Conservation (phyloP, 2,113 vertebrate species). For the Rhipidura dahli region DNA sequence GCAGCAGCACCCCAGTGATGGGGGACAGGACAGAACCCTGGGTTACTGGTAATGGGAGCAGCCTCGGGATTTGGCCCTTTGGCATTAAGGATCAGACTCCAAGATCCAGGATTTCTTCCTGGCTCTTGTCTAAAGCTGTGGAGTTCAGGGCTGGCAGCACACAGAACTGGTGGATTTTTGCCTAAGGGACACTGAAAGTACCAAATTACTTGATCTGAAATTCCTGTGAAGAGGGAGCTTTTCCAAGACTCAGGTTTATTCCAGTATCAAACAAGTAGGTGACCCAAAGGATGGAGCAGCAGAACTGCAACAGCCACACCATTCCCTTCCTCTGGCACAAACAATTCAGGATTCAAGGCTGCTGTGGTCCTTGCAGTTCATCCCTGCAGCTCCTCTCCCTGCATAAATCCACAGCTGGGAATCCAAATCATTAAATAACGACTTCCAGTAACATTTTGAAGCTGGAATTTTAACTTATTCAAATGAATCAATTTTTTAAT, state of each 20-base stretch:
- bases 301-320: background rate
- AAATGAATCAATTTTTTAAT: background rate
- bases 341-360: background rate
- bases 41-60: fast-evolving
- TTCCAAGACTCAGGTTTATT: background rate
- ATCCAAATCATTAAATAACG: background rate
- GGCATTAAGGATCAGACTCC: fast-evolving
- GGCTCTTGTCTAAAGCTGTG: background rate
- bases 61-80: background rate
- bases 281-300: background rate
- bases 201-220: background rate
- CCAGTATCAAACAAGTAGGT: background rate
- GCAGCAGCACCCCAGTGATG: background rate
- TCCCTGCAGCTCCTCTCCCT: background rate
- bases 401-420: background rate
- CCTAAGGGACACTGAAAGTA: background rate
- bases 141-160: background rate
- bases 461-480: background rate
- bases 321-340: background rate
- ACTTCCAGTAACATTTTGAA: background rate
- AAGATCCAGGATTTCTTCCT: background rate
- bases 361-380: background rate
- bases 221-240: background rate
- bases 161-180: background rate
- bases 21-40: background rate